Evolutionary conservation across 2,113 vertebrate species (phyloP).

Genomic region (Cyprinodon variegatus): DNA sequence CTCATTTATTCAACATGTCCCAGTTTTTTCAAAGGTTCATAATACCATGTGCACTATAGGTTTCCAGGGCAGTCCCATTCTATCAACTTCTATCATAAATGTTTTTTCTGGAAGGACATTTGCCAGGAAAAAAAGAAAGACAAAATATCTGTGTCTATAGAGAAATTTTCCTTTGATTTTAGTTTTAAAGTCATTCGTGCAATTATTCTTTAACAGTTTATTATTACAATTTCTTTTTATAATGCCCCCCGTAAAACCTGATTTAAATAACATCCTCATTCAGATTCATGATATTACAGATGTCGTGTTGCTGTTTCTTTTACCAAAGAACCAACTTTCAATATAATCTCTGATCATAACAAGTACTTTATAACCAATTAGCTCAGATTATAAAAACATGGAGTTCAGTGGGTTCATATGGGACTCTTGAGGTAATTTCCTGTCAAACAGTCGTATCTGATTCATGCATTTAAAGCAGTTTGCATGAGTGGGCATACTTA

Average conservation of each 20-base stretch:
- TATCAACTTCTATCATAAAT: too few relatives aligned
- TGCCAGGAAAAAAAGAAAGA: too few relatives aligned
- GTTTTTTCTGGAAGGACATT: too few relatives aligned
- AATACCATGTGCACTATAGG: background rate
- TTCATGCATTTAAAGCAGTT: background rate
- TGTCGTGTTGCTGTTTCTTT: background rate
- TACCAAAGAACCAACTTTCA: background rate
- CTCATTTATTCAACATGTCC: too few relatives aligned
- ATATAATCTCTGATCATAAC: background rate
- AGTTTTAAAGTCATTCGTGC: too few relatives aligned
- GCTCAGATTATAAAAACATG: background rate
- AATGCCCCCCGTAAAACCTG: too few relatives aligned
- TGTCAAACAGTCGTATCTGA: background rate
- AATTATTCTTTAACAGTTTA: too few relatives aligned
- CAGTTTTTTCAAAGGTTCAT: background rate
- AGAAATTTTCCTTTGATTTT: background rate
- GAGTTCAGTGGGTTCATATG: background rate
- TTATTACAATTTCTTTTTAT: background rate
- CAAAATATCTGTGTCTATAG: background rate
- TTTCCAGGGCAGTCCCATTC: background rate
- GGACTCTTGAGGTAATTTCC: constrained; percentile 14
- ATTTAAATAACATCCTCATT: background rate
- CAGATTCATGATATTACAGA: background rate
- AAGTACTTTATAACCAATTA: background rate
- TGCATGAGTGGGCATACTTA: constrained; percentile 49